These are phyloP conservation scores for Cyprinodon diabolis DNA, from an alignment of 2,797 vertebrate species.

Conservation along the genomic window DNA sequence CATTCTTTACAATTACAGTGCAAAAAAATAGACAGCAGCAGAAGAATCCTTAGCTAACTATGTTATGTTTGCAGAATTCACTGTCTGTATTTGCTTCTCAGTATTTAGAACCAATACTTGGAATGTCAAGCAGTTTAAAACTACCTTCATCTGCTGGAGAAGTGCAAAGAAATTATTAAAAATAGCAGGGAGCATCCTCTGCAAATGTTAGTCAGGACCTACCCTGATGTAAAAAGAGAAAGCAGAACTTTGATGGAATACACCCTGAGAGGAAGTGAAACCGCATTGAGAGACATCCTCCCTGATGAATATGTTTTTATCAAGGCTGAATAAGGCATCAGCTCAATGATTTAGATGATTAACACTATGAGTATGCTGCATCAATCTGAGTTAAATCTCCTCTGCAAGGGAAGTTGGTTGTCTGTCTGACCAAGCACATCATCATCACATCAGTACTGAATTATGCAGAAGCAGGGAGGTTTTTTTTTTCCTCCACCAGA, in stretches of 20 bases:
- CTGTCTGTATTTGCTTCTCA: neutral
- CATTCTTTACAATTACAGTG: conserved; percentile 7
- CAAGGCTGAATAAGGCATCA: conserved; percentile 41
- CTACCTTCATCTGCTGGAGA: neutral
- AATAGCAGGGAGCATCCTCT: neutral
- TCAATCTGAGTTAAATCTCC: conserved; percentile 56
- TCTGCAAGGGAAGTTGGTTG: conserved; percentile 50
- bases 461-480: conserved; percentile 56
- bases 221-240: conserved; percentile 3
- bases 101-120: neutral
- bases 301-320: conserved; percentile 48
- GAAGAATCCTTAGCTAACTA: conserved; percentile 8
- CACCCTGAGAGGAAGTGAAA: conserved; percentile 11
- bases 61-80: neutral
- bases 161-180: neutral
- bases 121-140: conserved; percentile 1
- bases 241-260: conserved; percentile 20
- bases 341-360: conserved; percentile 55
- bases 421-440: conserved; percentile 66
- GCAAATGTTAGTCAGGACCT: conserved; percentile 6
- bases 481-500: conserved; percentile 21
- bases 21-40: neutral
- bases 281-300: conserved; percentile 20
- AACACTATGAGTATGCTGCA: conserved; percentile 40
- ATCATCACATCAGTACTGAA: conserved; percentile 65